Evolutionary conservation across 2,888 invertebrate species (phyloP).

Genomic region (Stenoptilia bipunctidactyla): DNA sequence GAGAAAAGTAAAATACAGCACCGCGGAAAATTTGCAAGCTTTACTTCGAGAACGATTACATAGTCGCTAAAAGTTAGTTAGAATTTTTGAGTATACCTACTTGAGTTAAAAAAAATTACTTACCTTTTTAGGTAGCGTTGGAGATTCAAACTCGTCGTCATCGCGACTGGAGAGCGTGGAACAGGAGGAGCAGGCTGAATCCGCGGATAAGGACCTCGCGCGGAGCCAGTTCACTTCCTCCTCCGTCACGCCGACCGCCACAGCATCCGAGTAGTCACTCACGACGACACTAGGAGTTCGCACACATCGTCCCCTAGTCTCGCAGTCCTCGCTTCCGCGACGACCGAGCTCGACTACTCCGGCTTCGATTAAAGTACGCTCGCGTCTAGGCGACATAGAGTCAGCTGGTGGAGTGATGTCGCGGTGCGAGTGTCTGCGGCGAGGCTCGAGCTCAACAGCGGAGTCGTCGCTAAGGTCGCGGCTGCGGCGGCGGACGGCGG

Average conservation of each 20-base stretch:
- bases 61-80: too few species aligned
- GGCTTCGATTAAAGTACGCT: slow-evolving; percentile 61
- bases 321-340: slow-evolving; percentile 58
- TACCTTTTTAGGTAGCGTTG: slow-evolving; percentile 62
- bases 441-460: slow-evolving; percentile 66
- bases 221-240: slow-evolving; percentile 60
- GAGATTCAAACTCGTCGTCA: slow-evolving; percentile 69
- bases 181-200: slow-evolving; percentile 82
- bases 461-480: slow-evolving; percentile 68
- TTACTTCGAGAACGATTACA: too few species aligned
- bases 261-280: slow-evolving; percentile 86
- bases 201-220: slow-evolving; percentile 68
- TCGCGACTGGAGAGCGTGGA: slow-evolving; percentile 82
- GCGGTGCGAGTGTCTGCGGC: slow-evolving; percentile 50
- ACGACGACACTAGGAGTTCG: slow-evolving; percentile 89
- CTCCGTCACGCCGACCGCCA: slow-evolving; percentile 53
- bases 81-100: background rate
- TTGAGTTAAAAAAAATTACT: slow-evolving; percentile 21
- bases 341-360: slow-evolving; percentile 70
- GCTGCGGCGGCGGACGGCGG: slow-evolving; percentile 54
- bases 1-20: too few species aligned
- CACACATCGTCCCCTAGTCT: slow-evolving; percentile 72
- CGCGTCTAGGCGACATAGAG: slow-evolving; percentile 50
- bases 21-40: too few species aligned
- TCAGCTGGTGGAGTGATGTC: slow-evolving; percentile 49